phyloP scores from a whole-genome alignment of 2,113 vertebrate genomes.

The Scolopax mira region DNA sequence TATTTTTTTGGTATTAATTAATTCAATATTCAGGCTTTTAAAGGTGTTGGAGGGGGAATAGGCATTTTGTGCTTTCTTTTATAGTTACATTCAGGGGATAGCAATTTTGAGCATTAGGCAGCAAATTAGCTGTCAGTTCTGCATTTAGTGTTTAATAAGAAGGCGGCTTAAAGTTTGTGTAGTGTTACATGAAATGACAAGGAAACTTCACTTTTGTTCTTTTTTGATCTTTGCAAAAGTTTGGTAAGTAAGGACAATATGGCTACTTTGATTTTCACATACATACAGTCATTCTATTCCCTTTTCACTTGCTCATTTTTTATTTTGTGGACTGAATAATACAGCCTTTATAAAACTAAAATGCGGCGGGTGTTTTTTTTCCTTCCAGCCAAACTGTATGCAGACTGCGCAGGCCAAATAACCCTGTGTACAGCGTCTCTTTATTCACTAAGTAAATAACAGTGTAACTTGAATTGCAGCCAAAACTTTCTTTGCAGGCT shows the following conservation, averaged over 20 bases:
- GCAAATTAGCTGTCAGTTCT: background rate
- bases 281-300: background rate
- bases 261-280: background rate
- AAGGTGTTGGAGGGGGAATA: background rate
- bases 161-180: background rate
- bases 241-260: background rate
- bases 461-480: background rate
- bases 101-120: background rate
- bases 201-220: background rate
- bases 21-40: background rate
- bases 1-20: background rate
- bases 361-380: fast-evolving
- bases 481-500: background rate
- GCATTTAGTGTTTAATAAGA: background rate
- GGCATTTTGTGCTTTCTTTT: background rate
- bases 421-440: background rate
- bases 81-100: background rate
- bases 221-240: background rate
- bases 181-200: background rate
- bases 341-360: background rate
- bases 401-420: background rate
- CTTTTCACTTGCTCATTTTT: background rate
- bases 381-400: background rate
- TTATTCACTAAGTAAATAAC: background rate
- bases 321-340: background rate